Evolutionary conservation across 2,797 vertebrate species (phyloP), one percentile per base, ranked within the genome.

Genomic region (Peromyscus nudipes): DNA sequence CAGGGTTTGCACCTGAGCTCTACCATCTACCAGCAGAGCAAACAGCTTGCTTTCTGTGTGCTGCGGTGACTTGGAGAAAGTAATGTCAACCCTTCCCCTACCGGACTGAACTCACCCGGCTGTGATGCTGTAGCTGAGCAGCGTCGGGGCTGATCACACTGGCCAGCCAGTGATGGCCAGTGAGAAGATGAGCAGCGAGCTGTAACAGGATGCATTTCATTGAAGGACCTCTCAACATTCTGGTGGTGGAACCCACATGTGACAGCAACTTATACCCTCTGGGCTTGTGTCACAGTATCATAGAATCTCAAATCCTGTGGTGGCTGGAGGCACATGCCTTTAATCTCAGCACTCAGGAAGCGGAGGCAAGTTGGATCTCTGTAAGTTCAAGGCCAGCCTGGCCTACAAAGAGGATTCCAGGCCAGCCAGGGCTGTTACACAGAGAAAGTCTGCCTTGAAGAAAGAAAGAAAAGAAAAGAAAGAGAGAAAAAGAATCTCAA

Each of bases 31-130:
- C 27, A 4, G 83, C 97, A 60, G 43, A 93, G 69, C 67, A 76
- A 31, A 97, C 94, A 94, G 94, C 21, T 43, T 37, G 82, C 96
- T 94, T 94, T 95, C 92, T 97, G 75, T 89, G 76, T 92, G 96
- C 84, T 90, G 94, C 94, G 91, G 91, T 85, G 94, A 80, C 82
- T 94, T 62, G 96, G 69, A 89, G 96, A 97, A 89, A 80, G 62
- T 92, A 96, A 96, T 87, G 69, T 92, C 96, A 96, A 1, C 34
- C 83, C 91, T 91, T 94, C 75, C 62, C 31, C 73, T 86, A 57
- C 94, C 77, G 34, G 2, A 69, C 62, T 79, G 88, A 93, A 92
- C 75, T 79, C 69, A 64, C 81, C 67, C 49, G 43, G 75, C 81
- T 23, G 3, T 16, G 49, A 75, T 92, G 69, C 57, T 57, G 13